A percentile compares a stretch with the other conserved stretches of the same genome.
phyloP scores from a whole-genome alignment of 2,888 invertebrate genomes.

The Pyralis farinalis region DNA sequence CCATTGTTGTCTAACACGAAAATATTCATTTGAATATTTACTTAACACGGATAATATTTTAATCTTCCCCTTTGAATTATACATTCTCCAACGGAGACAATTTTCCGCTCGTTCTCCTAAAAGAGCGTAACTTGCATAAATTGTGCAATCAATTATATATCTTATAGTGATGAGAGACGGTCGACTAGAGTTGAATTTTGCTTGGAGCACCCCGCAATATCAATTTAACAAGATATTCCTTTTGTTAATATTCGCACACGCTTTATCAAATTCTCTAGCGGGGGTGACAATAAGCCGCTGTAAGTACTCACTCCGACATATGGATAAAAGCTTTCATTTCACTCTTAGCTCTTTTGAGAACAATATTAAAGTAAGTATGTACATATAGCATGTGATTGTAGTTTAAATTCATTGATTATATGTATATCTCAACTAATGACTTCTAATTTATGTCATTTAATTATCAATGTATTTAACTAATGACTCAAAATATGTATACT shows the following conservation, averaged over 20 bases:
- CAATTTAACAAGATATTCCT: slow-evolving; percentile 82
- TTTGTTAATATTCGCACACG: slow-evolving; percentile 82
- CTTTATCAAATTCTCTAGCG: slow-evolving; percentile 81
- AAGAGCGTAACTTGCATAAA: slow-evolving; percentile 51
- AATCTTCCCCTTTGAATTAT: slow-evolving; percentile 82
- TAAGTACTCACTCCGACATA: slow-evolving; percentile 80
- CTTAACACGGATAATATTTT: slow-evolving; percentile 83
- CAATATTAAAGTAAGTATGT: slow-evolving; percentile 41
- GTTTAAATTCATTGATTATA: neutral
- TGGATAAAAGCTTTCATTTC: slow-evolving; percentile 81
- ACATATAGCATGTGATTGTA: neutral
- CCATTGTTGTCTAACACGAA: slow-evolving; percentile 81
- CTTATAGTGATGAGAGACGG: slow-evolving; percentile 22
- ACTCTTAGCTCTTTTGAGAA: slow-evolving; percentile 76
- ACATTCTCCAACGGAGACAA: slow-evolving; percentile 81
- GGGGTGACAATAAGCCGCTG: slow-evolving; percentile 81
- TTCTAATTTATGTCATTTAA: no score
- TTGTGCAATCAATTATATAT: slow-evolving; percentile 44
- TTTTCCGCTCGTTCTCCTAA: slow-evolving; percentile 62
- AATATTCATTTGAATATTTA: slow-evolving; percentile 83
- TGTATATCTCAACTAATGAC: no score
- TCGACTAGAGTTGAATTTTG: slow-evolving; percentile 43
- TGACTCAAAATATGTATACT: no score
- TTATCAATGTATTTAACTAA: no score
- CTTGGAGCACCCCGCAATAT: slow-evolving; percentile 53